A percentile compares a stretch with the other conserved stretches of the same genome.
These are phyloP conservation scores for Romanogobio albipinnatus DNA, from an alignment of 2,113 vertebrate genomes.

Conservation along the genomic window DNA sequence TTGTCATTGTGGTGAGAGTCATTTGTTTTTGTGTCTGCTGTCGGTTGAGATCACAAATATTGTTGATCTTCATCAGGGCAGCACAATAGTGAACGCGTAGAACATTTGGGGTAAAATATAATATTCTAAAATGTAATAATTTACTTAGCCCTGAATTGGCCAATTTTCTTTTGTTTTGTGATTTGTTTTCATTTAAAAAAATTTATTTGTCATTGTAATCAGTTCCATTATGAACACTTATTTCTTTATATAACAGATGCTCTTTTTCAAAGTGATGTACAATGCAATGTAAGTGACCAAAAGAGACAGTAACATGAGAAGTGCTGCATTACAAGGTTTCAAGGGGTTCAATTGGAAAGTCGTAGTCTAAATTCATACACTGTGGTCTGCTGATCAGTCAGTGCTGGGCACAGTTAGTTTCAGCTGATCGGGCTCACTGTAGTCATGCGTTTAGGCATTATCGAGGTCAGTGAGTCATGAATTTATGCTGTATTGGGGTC, in stretches of 20 bases:
- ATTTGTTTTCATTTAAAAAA: too few relatives aligned
- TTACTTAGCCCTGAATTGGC: too few relatives aligned
- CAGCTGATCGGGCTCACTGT: neutral
- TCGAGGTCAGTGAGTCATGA: conserved; percentile 23
- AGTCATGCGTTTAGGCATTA: neutral
- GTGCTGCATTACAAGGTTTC: neutral
- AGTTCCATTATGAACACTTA: too few relatives aligned
- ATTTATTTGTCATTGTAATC: too few relatives aligned
- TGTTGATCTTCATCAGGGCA: neutral
- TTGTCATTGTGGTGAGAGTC: neutral
- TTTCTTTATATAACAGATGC: too few relatives aligned
- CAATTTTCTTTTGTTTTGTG: too few relatives aligned
- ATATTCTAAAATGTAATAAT: too few relatives aligned
- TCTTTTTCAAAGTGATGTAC: too few relatives aligned
- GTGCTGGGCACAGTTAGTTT: neutral
- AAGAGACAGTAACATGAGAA: neutral
- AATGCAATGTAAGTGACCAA: too few relatives aligned
- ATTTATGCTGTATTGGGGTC: conserved; percentile 26
- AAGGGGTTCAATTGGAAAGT: neutral
- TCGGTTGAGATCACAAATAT: neutral
- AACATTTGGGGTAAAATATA: too few relatives aligned
- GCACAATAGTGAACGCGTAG: neutral
- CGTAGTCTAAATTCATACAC: neutral
- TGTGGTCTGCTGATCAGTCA: neutral
- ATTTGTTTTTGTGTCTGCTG: neutral